phyloP scores from a whole-genome alignment of 2,797 vertebrate genomes.

The Odontamblyopus rebecca region DNA sequence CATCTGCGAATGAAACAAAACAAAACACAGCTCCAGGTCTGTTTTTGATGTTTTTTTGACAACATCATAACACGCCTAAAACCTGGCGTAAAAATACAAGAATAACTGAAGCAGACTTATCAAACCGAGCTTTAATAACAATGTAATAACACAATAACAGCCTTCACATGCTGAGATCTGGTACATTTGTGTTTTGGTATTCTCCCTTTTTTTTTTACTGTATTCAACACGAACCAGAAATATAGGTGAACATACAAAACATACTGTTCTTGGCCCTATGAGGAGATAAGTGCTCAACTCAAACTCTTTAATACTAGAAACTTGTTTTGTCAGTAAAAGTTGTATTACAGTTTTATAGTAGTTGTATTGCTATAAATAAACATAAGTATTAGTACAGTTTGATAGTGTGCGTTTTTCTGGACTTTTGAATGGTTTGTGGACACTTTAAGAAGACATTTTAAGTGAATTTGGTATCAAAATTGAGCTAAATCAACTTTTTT shows the following conservation, averaged over 20 bases:
- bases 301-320: conserved; percentile 2
- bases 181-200: neutral
- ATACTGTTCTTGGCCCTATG: neutral
- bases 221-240: neutral
- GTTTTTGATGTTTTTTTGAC: no score
- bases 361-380: no score
- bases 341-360: neutral
- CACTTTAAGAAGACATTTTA: no score
- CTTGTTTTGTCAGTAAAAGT: neutral
- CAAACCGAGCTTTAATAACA: conserved; percentile 9
- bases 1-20: no score
- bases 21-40: no score
- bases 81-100: neutral
- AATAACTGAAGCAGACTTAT: neutral
- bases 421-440: no score
- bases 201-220: neutral
- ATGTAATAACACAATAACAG: neutral
- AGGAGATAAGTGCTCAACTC: neutral
- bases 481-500: no score
- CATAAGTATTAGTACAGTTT: no score
- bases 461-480: no score
- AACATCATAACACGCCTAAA: no score
- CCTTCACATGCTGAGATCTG: neutral
- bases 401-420: no score
- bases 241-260: neutral